Base-by-base conservation (phyloP, 1,140 invertebrate genomes). In the Berghia stephanieae region DNA sequence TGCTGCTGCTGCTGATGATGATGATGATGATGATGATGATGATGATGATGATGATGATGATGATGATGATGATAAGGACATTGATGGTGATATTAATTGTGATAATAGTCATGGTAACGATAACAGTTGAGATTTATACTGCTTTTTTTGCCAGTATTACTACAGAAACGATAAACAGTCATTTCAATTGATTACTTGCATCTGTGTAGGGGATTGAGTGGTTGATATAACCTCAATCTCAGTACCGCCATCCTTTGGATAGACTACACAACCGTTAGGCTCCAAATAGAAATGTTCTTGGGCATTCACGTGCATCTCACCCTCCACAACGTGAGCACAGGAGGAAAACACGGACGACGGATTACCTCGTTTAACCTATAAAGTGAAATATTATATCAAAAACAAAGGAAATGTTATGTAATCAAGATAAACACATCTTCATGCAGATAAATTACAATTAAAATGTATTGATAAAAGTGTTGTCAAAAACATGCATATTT, bases 261-360 rank as follows among this genome's bases (percentile, higher is more conserved):
- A 90, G 1, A 93, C 96, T 55, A 96, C 89, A 42, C 86, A 83
- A 5, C 80, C 87, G 18, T 97, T 92, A 0, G 96, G 97, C 90
- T 97, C 96, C 78, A 99, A 89, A 89, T 99, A 99, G 90, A 99
- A 99, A 88, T 99, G 97, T 88, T 98, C 96, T 88, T 99, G 97
- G 0, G 96, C 96, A 55, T 96, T 96, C 82, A 94, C 94, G 80
- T 93, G 92, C 55, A 95, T 91, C 86, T 94, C 92, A 13, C 95
- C 87, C 66, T 87, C 83, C 3, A 88, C 66, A n/a, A 87, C 79
- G 67, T 87, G 83, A 40, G 93, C 92, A 10, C 93, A 91, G 70
- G 92, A 87, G 40, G 88, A 80, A 76, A 97, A 93, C 0, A 91
- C 93, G 81, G 91, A 85, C 0, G 92, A 90, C 1, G 93, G 84